Evolutionary conservation across 2,888 invertebrate genomes (phyloP), one percentile per base, ranked within the genome.

Genomic region (Mermis nigrescens): DNA sequence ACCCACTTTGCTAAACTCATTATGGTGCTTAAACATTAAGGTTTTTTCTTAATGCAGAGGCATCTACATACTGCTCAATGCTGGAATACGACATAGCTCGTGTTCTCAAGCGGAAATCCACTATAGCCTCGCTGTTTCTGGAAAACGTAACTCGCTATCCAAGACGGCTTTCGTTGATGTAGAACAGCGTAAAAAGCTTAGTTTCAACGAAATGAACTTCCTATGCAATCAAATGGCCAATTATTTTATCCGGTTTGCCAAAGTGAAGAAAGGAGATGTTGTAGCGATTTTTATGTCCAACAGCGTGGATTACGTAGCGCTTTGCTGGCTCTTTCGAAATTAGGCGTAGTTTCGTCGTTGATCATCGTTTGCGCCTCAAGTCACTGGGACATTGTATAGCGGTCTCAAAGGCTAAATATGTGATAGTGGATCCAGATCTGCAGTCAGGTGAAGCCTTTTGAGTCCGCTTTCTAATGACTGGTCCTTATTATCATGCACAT

Each of bases 261-360:
- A 12, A 55, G 69, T 7, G 57, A 65, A 26, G 62, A 83, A 83
- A 63, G 92, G 90, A 0, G 89, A 95, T 73, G 82, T 83, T 0
- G 84, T 98, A 0, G 90, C 85, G 0, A 76, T 98, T 24, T 82
- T 89, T 74, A 80, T 92, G 78, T 89, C 89, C 73, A 94, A 92
- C 75, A 81, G 86, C 45, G 86, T 90, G 0, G 90, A 95, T 73
- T 88, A 84, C 76, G 84, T 92, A 2, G 83, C 84, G 48, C 82
- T 83, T 46, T 98, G 94, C 77, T 98, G 58, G 98, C 94, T 0
- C 79, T 90, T 57, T 82, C 88, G 15, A 88, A 94, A 74, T 74
- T 77, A 54, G 79, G 78, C 24, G 74, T 76, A 1, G 68, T 74
- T 1, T 69, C 84, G 0, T 88, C 95, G 0, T 80, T 98, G 57